These are phyloP conservation scores for Leptodactylus fuscus DNA, from an alignment of 2,113 vertebrate genomes.

Conservation along the genomic window DNA sequence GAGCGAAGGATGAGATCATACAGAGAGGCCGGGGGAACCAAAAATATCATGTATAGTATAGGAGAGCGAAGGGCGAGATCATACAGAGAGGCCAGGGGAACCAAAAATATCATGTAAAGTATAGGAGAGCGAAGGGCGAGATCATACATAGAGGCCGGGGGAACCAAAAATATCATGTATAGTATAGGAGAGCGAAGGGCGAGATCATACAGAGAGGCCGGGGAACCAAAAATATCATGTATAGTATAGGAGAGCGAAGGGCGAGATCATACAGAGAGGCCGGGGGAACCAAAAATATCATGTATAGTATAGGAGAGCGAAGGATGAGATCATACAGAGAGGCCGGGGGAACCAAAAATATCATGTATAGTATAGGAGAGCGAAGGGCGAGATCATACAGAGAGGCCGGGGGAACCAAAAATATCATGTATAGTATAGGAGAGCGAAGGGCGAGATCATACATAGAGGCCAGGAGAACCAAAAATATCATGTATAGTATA, in stretches of 20 bases:
- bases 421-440: background rate
- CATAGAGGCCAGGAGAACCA: background rate
- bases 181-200: background rate
- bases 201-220: background rate
- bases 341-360: background rate
- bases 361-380: background rate
- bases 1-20: background rate
- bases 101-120: background rate
- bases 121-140: background rate
- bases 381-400: background rate
- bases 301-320: background rate
- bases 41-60: background rate
- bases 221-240: background rate
- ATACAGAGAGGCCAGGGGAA: background rate
- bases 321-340: background rate
- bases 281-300: background rate
- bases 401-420: background rate
- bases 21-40: background rate
- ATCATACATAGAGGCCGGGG: background rate
- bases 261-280: background rate
- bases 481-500: background rate
- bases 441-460: background rate
- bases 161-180: background rate
- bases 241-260: background rate
- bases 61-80: background rate